These are phyloP conservation scores for Stenurella melanura DNA, from an alignment of 2,888 invertebrate genomes.

Conservation along the genomic window DNA sequence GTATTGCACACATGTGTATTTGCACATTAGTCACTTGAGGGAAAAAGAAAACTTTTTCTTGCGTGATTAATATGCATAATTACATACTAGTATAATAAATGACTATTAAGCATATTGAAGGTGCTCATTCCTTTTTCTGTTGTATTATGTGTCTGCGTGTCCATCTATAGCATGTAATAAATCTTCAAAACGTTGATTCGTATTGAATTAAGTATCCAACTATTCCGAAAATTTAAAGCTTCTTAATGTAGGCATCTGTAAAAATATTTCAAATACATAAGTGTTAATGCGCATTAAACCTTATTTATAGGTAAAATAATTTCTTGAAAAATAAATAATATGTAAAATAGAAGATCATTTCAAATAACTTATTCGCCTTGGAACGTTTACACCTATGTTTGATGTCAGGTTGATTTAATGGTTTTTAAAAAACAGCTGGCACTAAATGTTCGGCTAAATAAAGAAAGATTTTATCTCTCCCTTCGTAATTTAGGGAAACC, in stretches of 20 bases:
- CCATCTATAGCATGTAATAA: too few species aligned
- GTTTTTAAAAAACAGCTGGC: neutral
- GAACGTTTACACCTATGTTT: neutral
- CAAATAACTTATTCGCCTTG: neutral
- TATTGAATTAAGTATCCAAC: too few species aligned
- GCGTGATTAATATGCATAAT: too few species aligned
- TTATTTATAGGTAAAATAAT: neutral
- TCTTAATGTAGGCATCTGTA: neutral
- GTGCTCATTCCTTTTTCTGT: too few species aligned
- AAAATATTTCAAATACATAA: neutral
- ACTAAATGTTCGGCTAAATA: neutral
- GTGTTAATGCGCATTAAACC: neutral
- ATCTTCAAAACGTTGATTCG: too few species aligned
- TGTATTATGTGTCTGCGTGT: too few species aligned
- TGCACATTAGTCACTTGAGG: too few species aligned
- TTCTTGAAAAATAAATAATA: neutral
- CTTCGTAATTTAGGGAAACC: neutral
- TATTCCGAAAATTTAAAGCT: neutral
- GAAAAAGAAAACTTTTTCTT: too few species aligned
- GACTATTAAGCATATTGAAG: too few species aligned
- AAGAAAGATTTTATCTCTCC: neutral
- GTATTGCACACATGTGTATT: too few species aligned
- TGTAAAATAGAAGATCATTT: neutral
- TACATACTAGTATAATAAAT: too few species aligned
- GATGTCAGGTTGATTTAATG: neutral